These are phyloP conservation scores for Pediacus dermestoides DNA, from an alignment of 2,888 invertebrate genomes.

Conservation along the genomic window DNA sequence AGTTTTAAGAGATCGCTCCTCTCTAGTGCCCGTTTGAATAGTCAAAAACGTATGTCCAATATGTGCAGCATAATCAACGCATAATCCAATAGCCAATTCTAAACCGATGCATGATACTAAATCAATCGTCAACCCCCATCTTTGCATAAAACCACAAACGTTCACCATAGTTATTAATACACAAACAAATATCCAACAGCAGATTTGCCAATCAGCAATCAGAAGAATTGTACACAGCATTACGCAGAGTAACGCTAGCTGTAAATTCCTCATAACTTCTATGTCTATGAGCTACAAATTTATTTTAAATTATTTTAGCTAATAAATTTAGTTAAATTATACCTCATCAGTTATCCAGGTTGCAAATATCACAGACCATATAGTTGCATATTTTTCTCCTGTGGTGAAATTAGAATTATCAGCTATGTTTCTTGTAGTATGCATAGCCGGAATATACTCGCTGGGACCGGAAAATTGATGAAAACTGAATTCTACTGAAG, in stretches of 20 bases:
- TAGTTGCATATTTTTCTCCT: constrained; percentile 61
- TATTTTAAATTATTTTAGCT: not conserved
- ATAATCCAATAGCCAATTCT: constrained; percentile 76
- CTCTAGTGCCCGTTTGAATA: constrained; percentile 52
- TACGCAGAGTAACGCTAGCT: constrained; percentile 71
- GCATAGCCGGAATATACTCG: constrained; percentile 73
- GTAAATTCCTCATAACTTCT: constrained; percentile 73
- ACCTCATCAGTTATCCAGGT: constrained; percentile 78
- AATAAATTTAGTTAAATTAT: constrained; percentile 8
- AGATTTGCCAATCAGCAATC: constrained; percentile 72
- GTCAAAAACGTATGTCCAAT: constrained; percentile 78
- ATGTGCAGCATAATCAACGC: constrained; percentile 81
- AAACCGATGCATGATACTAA: constrained; percentile 74
- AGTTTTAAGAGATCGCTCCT: constrained; percentile 61
- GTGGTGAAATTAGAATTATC: constrained; percentile 57
- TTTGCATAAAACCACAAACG: constrained; percentile 74
- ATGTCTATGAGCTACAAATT: constrained; percentile 58
- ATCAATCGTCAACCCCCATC: constrained; percentile 79
- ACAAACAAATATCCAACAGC: constrained; percentile 74
- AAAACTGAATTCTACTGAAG: constrained; percentile 64
- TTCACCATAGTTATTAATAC: constrained; percentile 70
- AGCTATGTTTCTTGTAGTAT: constrained; percentile 57
- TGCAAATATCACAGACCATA: constrained; percentile 70
- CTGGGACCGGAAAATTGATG: constrained; percentile 58
- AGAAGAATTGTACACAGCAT: constrained; percentile 74